A percentile compares a stretch with the other conserved stretches of the same genome.
These are phyloP conservation scores for Ophion obscuratus DNA, from an alignment of 2,888 invertebrate genomes.

Conservation along the genomic window DNA sequence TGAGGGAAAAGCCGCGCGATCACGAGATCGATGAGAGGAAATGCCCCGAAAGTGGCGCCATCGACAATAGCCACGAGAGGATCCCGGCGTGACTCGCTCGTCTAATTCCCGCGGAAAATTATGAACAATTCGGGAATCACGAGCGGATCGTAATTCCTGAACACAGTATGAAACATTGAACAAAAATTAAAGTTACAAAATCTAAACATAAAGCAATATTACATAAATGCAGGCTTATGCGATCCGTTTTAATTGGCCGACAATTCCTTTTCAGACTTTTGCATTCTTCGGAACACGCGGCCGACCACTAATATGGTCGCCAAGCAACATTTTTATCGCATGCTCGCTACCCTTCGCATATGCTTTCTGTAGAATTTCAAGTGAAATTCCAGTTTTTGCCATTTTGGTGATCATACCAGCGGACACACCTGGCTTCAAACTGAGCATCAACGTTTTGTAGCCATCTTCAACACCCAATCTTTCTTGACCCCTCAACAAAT, in stretches of 20 bases:
- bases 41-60: no score
- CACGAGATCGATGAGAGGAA: no score
- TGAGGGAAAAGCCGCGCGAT: no score
- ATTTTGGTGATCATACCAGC: slow-evolving; percentile 47
- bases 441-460: slow-evolving; percentile 3
- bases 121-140: no score
- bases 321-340: slow-evolving; percentile 38
- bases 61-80: no score
- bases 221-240: background rate
- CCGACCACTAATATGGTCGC: slow-evolving; percentile 18
- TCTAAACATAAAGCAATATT: no score
- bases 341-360: slow-evolving; percentile 27
- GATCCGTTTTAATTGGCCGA: background rate
- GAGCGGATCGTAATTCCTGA: no score
- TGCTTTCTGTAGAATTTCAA: slow-evolving; percentile 38
- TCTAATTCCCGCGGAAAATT: no score
- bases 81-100: no score
- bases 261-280: slow-evolving; percentile 1
- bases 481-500: slow-evolving; percentile 9
- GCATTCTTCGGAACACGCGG: slow-evolving; percentile 37
- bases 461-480: background rate
- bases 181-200: no score
- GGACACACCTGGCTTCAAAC: slow-evolving; percentile 37
- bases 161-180: no score
- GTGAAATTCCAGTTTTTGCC: slow-evolving; percentile 38